Evolutionary conservation across 1,140 invertebrate species (phyloP).

Genomic region (Cotesia typhae): DNA sequence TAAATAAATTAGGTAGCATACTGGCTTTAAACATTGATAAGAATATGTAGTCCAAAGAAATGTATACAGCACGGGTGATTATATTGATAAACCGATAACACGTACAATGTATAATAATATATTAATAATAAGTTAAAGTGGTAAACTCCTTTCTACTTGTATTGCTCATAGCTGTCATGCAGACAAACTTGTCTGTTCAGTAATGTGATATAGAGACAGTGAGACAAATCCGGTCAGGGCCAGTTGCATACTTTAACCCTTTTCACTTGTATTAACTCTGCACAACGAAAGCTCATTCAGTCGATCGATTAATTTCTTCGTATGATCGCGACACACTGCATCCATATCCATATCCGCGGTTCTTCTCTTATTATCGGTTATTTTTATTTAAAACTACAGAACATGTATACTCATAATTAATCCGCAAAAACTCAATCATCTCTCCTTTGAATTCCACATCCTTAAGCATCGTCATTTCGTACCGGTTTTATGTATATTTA

Average conservation of each 20-base stretch:
- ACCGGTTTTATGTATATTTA: neutral
- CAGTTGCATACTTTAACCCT: conserved; percentile 29
- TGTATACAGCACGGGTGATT: no score
- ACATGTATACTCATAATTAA: neutral
- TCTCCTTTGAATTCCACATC: no score
- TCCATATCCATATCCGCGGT: no score
- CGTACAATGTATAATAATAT: no score
- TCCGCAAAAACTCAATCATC: conserved; percentile 9
- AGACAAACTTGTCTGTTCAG: conserved; percentile 2
- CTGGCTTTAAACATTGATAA: no score
- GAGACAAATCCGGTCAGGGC: conserved; percentile 39
- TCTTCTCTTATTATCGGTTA: neutral
- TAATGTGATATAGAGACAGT: neutral
- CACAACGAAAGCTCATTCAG: conserved; percentile 37
- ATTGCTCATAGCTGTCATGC: neutral
- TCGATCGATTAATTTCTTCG: conserved; percentile 11
- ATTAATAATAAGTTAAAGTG: no score
- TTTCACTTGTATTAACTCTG: neutral
- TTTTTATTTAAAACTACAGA: neutral
- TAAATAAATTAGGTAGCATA: no score
- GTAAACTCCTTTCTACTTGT: neutral
- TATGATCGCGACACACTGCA: no score
- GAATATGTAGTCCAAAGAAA: no score
- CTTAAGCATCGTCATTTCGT: neutral
- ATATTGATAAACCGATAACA: no score